Conservation (phyloP, 2,888 invertebrate species). For the Ceramica pisi region DNA sequence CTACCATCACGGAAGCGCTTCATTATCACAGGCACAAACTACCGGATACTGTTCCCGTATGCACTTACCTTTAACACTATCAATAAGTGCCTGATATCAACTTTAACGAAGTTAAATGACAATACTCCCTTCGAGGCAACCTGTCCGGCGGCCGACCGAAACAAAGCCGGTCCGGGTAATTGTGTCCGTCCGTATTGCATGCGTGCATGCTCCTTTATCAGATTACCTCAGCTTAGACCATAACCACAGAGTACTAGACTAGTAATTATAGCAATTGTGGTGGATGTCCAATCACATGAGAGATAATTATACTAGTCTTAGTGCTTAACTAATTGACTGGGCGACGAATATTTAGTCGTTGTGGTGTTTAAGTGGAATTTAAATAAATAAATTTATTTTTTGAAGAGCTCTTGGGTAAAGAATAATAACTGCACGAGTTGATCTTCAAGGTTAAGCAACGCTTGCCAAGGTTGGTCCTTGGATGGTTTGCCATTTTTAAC, state of each 20-base stretch:
- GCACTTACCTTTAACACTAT: neutral
- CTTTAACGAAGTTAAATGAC: conserved; percentile 36
- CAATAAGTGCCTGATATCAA: conserved; percentile 6
- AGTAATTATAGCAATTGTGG: conserved; percentile 59
- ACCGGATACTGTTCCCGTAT: neutral
- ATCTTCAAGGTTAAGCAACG: too few relatives aligned
- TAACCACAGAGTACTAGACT: conserved; percentile 46
- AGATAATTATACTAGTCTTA: conserved; percentile 55
- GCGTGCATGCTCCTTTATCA: conserved; percentile 37
- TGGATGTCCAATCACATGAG: conserved; percentile 51
- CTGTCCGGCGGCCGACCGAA: neutral
- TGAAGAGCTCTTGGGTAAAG: too few relatives aligned
- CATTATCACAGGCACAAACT: neutral
- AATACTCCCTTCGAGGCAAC: conserved; percentile 2
- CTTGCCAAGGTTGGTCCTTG: too few relatives aligned
- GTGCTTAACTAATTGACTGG: conserved; percentile 35
- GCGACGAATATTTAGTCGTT: conserved; percentile 14
- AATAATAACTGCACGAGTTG: too few relatives aligned
- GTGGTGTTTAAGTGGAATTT: neutral
- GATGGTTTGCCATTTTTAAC: too few relatives aligned
- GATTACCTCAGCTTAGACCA: conserved; percentile 48
- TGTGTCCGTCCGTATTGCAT: neutral
- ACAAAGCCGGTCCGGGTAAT: conserved; percentile 35
- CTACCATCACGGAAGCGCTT: neutral
- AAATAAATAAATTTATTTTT: neutral